phyloP scores from a whole-genome alignment of 2,113 vertebrate species.

The Notothenia rossii region DNA sequence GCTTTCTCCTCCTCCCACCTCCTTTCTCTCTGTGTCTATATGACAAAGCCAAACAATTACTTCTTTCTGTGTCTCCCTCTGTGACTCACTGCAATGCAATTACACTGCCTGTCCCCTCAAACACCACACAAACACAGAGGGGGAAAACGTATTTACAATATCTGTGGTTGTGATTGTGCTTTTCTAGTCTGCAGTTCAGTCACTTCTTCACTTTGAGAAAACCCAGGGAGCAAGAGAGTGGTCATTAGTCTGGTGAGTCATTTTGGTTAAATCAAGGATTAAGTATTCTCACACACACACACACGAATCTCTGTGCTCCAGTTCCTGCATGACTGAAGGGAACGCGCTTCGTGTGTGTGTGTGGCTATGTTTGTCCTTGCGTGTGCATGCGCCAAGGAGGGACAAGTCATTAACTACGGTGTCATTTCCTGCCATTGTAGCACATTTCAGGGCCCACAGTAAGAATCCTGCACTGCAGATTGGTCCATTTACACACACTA shows the following conservation, averaged over 20 bases:
- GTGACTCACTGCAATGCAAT: constrained; percentile 72
- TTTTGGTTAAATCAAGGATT: constrained; percentile 13
- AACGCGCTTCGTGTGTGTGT: constrained; percentile 5
- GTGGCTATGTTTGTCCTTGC: constrained; percentile 18
- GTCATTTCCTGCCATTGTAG: constrained; percentile 78
- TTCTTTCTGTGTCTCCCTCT: constrained; percentile 62
- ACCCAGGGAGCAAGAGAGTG: constrained; percentile 4
- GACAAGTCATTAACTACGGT: constrained; percentile 64
- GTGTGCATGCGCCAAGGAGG: constrained; percentile 38
- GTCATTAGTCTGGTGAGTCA: constrained; percentile 11
- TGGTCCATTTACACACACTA: neutral
- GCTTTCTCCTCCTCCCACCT: constrained; percentile 49
- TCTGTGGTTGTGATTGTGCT: constrained; percentile 35
- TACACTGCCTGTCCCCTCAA: constrained; percentile 52
- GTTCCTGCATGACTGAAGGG: constrained; percentile 47
- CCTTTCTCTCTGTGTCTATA: constrained; percentile 43
- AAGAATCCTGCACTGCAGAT: constrained; percentile 1
- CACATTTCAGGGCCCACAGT: constrained; percentile 41
- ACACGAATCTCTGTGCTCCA: constrained; percentile 27
- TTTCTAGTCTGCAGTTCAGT: constrained; percentile 21
- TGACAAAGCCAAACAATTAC: constrained; percentile 69
- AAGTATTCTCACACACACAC: too few species aligned
- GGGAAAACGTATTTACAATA: constrained; percentile 44
- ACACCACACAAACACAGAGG: neutral
- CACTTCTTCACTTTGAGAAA: neutral